Conservation (phyloP, 2,113 vertebrate species). For the Petroica traversi region DNA sequence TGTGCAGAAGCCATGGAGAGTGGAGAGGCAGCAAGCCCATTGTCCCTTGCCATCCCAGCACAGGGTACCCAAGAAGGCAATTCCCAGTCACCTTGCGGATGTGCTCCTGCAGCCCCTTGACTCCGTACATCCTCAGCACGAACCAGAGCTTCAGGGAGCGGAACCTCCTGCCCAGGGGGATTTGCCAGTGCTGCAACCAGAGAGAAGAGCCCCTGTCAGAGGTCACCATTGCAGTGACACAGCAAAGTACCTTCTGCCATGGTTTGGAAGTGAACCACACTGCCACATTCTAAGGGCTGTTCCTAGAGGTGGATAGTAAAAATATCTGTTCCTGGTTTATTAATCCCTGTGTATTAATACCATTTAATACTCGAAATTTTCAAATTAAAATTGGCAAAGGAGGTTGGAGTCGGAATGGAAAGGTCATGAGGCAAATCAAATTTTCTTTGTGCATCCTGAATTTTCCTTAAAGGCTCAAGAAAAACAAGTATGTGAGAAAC, state of each 20-base stretch:
- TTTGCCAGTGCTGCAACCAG: slow-evolving; percentile 90
- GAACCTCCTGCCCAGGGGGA: slow-evolving; percentile 92
- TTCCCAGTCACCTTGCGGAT: slow-evolving; percentile 83
- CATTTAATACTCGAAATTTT: background rate
- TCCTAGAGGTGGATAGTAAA: background rate
- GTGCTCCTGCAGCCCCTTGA: slow-evolving; percentile 85
- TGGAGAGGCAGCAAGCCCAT: background rate
- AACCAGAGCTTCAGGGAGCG: slow-evolving; percentile 98
- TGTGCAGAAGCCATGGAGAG: background rate
- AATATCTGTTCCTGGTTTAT: background rate
- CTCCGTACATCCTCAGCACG: slow-evolving; percentile 90
- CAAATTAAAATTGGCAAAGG: background rate
- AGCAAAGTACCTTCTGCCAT: background rate
- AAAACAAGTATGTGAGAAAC: background rate
- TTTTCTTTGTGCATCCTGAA: background rate
- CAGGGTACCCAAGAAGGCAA: background rate
- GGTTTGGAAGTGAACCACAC: accelerated
- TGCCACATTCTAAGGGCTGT: background rate
- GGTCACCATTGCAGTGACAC: background rate
- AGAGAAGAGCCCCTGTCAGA: background rate
- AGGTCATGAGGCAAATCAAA: background rate
- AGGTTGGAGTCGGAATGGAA: background rate
- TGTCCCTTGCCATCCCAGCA: background rate
- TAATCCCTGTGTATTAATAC: background rate
- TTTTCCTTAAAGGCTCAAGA: background rate